Evolutionary conservation across 2,888 invertebrate species (phyloP), one percentile per base, ranked within the genome.

Genomic region (Sarcophaga subvicina): DNA sequence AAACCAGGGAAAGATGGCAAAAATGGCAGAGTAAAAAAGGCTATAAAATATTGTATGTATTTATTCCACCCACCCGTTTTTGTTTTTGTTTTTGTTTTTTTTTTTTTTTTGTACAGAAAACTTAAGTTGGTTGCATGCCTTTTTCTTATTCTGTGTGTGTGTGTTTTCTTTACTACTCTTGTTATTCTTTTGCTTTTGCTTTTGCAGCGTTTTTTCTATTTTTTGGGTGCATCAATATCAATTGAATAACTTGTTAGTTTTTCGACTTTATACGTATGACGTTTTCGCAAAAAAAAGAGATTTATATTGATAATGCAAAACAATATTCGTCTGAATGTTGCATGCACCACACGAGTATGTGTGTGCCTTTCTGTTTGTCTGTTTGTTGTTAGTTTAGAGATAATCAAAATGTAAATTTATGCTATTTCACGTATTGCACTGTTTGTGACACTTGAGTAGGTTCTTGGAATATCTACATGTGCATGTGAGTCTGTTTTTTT

Each of bases 361-460:
- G 63, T 70, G 70, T 64, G 47, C 69, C 64, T 66, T 66, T 60
- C 63, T 79, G 67, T 72, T 8, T 59, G 62, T 79, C 4, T 80
- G 60, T 80, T 72, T 77, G 71, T 59, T 72, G 76, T 73, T 67
- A 78, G 77, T 54, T 83, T 63, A 54, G 60, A 83, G 80, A 83
- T 87, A 75, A 87, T 83, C 73, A 79, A 75, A 80, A 86, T 88
- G 88, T 77, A 86, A 87, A 87, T 87, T 87, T 87, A 87, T 88
- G 85, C 85, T 69, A 67, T 80, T 86, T 83, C 87, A 87, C 86
- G 88, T 88, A 83, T 83, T 87, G 87, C 87, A 87, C 88, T 83
- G 87, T 71, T 86, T 84, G 88, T 87, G 85, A 87, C 86, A 88
- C 87, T 87, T 87, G 85, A 85, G 83, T 84, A 80, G 80, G 83